These are phyloP conservation scores for Hydrozoanthus gracilis DNA, from an alignment of 92 coral and sea anemone genomes.

Conservation along the genomic window DNA sequence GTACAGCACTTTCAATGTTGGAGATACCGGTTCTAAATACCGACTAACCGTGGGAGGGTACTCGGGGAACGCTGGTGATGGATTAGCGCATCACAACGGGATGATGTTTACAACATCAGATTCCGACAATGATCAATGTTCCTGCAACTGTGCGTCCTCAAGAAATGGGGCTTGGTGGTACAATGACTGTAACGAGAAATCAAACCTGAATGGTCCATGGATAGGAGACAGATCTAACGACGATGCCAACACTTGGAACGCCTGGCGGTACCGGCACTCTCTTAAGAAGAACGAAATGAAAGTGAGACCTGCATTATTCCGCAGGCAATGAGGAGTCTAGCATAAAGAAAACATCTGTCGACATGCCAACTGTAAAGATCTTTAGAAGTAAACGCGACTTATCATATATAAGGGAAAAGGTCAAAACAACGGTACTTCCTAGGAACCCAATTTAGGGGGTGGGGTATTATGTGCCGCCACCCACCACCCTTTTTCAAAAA, in stretches of 20 bases:
- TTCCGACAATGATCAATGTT: conserved; percentile 7
- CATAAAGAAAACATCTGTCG: background rate
- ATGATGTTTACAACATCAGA: conserved; percentile 8
- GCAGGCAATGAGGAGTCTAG: background rate
- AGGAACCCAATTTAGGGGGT: too few species aligned
- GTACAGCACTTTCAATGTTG: conserved; percentile 12
- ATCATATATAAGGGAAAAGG: too few species aligned
- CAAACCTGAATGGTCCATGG: conserved; percentile 23
- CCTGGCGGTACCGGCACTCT: background rate
- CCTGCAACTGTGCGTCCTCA: background rate
- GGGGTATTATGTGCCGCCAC: too few species aligned
- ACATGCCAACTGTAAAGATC: too few species aligned
- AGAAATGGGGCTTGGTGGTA: conserved; percentile 27
- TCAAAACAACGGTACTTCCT: too few species aligned
- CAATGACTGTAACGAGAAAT: conserved; percentile 24
- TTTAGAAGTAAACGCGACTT: too few species aligned
- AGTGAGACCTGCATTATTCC: conserved; percentile 15
- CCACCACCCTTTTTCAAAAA: too few species aligned
- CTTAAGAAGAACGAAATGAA: conserved; percentile 22
- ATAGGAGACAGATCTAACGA: background rate
- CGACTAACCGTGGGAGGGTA: conserved; percentile 8
- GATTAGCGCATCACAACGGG: conserved; percentile 24
- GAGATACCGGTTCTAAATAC: background rate
- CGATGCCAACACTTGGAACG: conserved; percentile 18
- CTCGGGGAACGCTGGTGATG: background rate